Base-by-base conservation (phyloP, 2,888 invertebrate species). In the Polia nebulosa region DNA sequence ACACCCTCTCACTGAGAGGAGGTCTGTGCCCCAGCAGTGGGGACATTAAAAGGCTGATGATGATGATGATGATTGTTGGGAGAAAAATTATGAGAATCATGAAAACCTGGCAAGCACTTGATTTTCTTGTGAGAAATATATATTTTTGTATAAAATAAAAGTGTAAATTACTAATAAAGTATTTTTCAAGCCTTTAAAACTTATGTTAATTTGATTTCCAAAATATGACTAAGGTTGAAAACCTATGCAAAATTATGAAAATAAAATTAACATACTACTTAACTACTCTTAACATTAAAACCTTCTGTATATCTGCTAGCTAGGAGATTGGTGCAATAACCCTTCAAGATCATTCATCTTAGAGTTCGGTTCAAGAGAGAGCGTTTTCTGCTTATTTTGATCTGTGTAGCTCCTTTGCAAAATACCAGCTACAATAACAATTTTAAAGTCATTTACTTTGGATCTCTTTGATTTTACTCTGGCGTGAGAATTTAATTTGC, bases 401-500 rank as follows among this genome's bases (percentile, higher is more conserved):
- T n/a, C 32, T 72, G 45, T 72, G 32, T 34, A 36, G 8, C 15
- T 29, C 11, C 9, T 34, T 45, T 63, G 25, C 17, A 65, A 64
- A 69, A 49, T 60, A 13, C 25, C 32, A 13, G 20, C 27, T 25
- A 36, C n/a, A 51, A 25, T 52, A 44, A 34, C 8, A 44, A 29
- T 36, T 52, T 34, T 9, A 17, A 9, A 9, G 11, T 2, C 8
- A 36, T 6, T 11, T 4, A 13, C 2, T 55, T 51, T 29, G n/a
- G 15, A 25, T 32, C 44, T 39, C n/a, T 64, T 67, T 58, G 47
- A 49, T 45, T 61, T 49, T 27, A 64, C 25, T 69, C 49, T 39
- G 4, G 47, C 45, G 22, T 60, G 15, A 77, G 32, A 58, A 71
- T 77, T 71, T 63, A 47, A 71, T 71, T 71, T 17, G 36, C 13